These are phyloP conservation scores for Lonchura striata DNA, from an alignment of 2,113 vertebrate species.

Conservation along the genomic window DNA sequence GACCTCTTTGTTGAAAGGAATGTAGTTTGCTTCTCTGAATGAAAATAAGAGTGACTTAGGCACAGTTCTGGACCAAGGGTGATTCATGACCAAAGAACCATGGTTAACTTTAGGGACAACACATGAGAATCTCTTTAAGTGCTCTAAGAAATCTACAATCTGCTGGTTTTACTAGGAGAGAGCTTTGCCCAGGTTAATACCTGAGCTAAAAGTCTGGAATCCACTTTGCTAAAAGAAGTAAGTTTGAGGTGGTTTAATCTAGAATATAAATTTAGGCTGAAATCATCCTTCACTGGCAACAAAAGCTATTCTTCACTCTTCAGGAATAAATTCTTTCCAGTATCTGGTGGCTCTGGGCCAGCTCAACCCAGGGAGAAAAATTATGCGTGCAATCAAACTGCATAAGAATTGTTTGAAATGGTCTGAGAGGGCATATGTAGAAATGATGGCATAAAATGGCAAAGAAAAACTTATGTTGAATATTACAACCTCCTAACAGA, in stretches of 20 bases:
- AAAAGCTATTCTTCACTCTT: background rate
- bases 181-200: background rate
- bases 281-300: background rate
- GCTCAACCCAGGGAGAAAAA: background rate
- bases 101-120: background rate
- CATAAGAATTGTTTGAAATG: conserved; percentile 38
- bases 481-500: conserved; percentile 71
- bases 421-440: background rate
- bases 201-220: background rate
- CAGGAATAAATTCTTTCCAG: background rate
- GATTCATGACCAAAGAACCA: background rate
- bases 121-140: background rate
- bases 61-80: background rate
- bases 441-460: conserved; percentile 55
- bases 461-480: conserved; percentile 57
- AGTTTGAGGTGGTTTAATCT: background rate
- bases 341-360: background rate
- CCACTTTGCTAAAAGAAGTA: background rate
- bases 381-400: background rate
- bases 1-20: background rate
- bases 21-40: background rate
- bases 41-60: background rate
- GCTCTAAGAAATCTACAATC: background rate
- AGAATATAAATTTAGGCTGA: background rate
- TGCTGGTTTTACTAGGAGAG: background rate